Evolutionary conservation across 2,113 vertebrate genomes (phyloP).

Genomic region (Oreocharis arfaki): DNA sequence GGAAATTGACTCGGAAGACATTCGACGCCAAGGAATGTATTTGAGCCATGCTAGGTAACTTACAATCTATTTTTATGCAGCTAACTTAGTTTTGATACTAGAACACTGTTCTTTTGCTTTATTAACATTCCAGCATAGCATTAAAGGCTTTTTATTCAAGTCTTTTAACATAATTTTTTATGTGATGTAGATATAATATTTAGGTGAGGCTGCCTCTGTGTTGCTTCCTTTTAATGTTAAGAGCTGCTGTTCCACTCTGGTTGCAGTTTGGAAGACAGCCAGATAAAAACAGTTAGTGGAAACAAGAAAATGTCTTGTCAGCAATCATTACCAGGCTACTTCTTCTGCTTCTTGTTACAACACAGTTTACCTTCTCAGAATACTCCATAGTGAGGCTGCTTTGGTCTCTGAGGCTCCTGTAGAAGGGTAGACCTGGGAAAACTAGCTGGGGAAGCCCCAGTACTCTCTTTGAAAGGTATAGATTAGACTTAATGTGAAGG

Average conservation of each 20-base stretch:
- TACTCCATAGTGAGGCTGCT: not conserved
- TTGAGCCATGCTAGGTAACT: constrained; percentile 88
- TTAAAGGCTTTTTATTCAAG: not conserved
- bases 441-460: not conserved
- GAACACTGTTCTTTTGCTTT: not conserved
- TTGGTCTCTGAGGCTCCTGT: not conserved
- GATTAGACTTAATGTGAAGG: not conserved
- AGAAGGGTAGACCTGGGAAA: not conserved
- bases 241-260: not conserved
- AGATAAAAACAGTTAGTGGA: not conserved
- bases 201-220: not conserved
- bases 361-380: not conserved
- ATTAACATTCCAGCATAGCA: not conserved
- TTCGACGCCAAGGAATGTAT: constrained; percentile 87
- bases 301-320: not conserved
- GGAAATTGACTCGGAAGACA: constrained; percentile 93
- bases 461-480: not conserved
- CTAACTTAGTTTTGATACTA: not conserved
- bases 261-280: not conserved
- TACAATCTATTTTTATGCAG: not conserved
- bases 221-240: not conserved
- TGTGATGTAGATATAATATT: not conserved
- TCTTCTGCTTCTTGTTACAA: not conserved
- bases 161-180: not conserved
- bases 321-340: not conserved